Evolutionary conservation across 2,113 vertebrate genomes (phyloP), one percentile per base, ranked within the genome.

Genomic region (Corynorhinus townsendii): DNA sequence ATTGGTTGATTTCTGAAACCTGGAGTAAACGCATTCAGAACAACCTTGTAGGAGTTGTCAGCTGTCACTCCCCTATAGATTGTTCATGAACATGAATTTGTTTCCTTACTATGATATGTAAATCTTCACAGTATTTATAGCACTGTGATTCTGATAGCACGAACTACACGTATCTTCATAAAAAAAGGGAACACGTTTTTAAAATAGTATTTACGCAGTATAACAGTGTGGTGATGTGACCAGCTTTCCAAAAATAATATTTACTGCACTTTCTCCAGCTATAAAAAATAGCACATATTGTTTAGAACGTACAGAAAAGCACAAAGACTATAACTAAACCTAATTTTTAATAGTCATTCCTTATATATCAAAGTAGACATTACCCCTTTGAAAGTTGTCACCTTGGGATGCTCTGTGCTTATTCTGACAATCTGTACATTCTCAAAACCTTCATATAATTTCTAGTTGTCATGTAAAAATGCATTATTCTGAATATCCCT

Each of bases 191-290:
- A 68, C 22, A 71, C 3, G 24, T 38, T 89, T 90, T 93, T 75
- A n/a, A 86, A 95, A 33, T 82, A 72, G 26, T 89, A 35, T 54
- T 28, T 89, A 43, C 12, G 24, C 3, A 2, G 40, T 59, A 20
- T 81, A 81, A 28, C 79, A 59, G 7, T 11, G 47, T 68, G 49
- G 17, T 71, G 4, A 49, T 82, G 7, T 73, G 56, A 75, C 22
- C 19, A 80, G 35, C 4, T 91, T 94, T 92, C 69, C 38, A 83
- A 95, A 87, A 87, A 49, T 71, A 84, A 15, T 86, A 79, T 81
- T 80, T 56, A 56, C 49, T 72, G 14, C 2, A 7, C 22, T 59
- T 80, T 72, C 15, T 80, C 19, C 7, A 19, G 5, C 71, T 86
- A 91, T n/a, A 90, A 85, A 89, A 84, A 71, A 59, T 28, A 66